phyloP scores from a whole-genome alignment of 2,797 vertebrate genomes.

The Numenius phaeopus region DNA sequence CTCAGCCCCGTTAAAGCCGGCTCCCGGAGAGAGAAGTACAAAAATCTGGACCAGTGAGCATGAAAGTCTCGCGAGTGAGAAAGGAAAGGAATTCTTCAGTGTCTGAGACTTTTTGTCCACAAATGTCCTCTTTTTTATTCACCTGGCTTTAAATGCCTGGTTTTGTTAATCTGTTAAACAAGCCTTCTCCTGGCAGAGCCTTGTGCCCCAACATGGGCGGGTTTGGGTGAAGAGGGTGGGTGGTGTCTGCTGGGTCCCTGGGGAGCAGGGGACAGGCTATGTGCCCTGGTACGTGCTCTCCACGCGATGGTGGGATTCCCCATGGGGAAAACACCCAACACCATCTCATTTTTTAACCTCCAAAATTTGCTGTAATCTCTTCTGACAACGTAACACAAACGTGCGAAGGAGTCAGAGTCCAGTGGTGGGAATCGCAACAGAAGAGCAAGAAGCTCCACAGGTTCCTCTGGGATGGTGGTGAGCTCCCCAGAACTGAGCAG shows the following conservation, averaged over 20 bases:
- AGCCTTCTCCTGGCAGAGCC: background rate
- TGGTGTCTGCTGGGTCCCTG: background rate
- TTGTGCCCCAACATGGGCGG: background rate
- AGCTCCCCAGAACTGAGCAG: background rate
- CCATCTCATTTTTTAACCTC: background rate
- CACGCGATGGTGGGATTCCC: background rate
- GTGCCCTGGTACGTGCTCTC: background rate
- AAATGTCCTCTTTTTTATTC: background rate
- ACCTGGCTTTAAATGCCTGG: fast-evolving
- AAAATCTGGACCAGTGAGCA: background rate
- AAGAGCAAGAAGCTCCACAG: background rate
- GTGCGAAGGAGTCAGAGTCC: background rate
- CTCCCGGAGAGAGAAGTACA: background rate
- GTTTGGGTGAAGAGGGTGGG: background rate
- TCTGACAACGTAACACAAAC: background rate
- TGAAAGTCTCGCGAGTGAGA: background rate
- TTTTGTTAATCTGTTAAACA: background rate
- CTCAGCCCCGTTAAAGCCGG: background rate
- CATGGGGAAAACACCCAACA: background rate
- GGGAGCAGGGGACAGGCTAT: background rate
- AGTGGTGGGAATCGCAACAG: background rate
- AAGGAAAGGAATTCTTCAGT: background rate
- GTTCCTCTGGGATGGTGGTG: background rate
- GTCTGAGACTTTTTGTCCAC: background rate
- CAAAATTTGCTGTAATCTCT: background rate